These are phyloP conservation scores for Lonchura striata DNA, from an alignment of 2,113 vertebrate genomes.

Conservation along the genomic window DNA sequence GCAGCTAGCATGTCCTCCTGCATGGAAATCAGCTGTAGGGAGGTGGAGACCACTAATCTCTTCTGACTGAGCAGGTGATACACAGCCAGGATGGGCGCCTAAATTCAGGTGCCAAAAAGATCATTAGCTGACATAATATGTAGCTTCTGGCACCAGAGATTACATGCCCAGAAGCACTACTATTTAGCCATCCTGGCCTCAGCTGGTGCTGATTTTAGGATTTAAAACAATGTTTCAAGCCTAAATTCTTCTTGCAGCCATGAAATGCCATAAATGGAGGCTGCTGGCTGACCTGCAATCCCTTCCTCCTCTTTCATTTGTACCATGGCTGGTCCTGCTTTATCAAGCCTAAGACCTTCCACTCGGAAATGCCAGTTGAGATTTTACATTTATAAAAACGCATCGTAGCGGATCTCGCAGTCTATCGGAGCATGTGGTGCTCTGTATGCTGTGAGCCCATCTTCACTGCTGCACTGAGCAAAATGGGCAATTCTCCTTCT, in stretches of 20 bases:
- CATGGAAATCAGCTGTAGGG: neutral
- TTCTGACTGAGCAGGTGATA: neutral
- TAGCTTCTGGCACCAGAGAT: neutral
- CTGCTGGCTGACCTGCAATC: neutral
- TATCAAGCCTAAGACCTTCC: neutral
- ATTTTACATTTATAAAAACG: neutral
- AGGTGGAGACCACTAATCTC: neutral
- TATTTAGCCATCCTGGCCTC: neutral
- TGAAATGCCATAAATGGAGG: neutral
- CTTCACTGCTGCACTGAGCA: conserved; percentile 15
- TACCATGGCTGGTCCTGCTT: neutral
- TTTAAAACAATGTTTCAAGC: neutral
- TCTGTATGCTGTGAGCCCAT: neutral
- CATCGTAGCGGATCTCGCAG: neutral
- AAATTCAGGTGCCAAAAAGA: neutral
- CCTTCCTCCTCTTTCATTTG: neutral
- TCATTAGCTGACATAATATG: neutral
- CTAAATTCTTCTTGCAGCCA: neutral
- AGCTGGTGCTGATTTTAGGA: neutral
- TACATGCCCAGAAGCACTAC: neutral
- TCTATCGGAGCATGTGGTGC: neutral
- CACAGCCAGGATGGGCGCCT: neutral
- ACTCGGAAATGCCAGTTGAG: neutral
- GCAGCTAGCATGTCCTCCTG: neutral
- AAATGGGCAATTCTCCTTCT: conserved; percentile 52